Evolutionary conservation across 2,888 invertebrate genomes (phyloP).

Genomic region (Drosophila glabriapex): DNA sequence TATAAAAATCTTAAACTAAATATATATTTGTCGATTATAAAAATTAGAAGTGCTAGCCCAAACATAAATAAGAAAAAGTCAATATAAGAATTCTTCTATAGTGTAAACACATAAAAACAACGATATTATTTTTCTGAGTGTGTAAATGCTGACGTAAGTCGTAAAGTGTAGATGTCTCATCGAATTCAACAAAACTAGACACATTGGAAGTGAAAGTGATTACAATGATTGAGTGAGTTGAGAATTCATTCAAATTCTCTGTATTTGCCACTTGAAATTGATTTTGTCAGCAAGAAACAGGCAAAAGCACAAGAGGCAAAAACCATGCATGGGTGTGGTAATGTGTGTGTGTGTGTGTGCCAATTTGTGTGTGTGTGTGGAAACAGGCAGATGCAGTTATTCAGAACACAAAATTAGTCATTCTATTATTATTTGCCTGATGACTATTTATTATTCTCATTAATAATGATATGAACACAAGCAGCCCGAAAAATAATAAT

Average conservation of each 20-base stretch:
- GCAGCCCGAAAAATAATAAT: background rate
- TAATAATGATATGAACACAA: background rate
- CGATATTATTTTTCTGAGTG: background rate
- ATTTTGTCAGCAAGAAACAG: too few relatives aligned
- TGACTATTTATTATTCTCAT: background rate
- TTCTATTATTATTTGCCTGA: background rate
- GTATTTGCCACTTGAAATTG: background rate
- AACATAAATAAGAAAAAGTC: background rate
- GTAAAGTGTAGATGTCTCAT: background rate
- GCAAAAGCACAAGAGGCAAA: too few relatives aligned
- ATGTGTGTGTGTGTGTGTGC: background rate
- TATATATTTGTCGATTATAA: background rate
- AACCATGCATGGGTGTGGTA: background rate
- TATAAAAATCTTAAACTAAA: background rate
- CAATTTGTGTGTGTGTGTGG: background rate
- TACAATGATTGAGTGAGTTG: background rate
- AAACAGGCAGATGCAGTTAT: background rate
- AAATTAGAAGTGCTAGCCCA: background rate
- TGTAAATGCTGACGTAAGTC: background rate
- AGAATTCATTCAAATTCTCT: background rate
- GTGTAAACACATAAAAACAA: background rate
- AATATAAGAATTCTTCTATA: background rate
- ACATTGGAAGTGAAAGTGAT: background rate
- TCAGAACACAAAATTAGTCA: background rate
- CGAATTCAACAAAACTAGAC: background rate